Conservation (phyloP, 2,113 vertebrate genomes). For the Cygnus buccinator region DNA sequence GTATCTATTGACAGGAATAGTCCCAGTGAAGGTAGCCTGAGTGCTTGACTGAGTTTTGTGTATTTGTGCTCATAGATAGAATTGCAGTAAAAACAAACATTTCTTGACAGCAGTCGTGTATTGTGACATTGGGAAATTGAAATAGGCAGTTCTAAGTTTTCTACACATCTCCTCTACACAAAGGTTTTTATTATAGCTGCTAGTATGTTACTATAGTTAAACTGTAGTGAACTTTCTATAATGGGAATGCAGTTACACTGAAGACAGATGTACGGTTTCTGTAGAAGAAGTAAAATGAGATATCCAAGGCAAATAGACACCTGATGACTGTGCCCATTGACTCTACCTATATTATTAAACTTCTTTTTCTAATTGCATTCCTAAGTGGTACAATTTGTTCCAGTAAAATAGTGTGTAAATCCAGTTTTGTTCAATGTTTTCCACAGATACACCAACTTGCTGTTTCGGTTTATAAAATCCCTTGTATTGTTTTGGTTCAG, state of each 20-base stretch:
- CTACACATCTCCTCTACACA: background rate
- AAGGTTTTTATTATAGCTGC: slow-evolving; percentile 28
- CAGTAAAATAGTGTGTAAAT: slow-evolving; percentile 41
- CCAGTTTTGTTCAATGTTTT: slow-evolving; percentile 32
- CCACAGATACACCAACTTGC: background rate
- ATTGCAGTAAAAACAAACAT: slow-evolving; percentile 6
- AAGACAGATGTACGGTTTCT: background rate
- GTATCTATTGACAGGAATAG: background rate
- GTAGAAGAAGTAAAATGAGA: slow-evolving; percentile 1
- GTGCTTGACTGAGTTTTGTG: slow-evolving; percentile 3
- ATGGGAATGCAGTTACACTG: background rate
- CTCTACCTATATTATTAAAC: slow-evolving; percentile 19
- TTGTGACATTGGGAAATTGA: slow-evolving; percentile 25
- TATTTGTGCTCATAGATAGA: background rate
- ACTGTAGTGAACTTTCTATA: background rate
- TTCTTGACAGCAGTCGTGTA: background rate
- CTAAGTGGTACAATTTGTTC: slow-evolving; percentile 42
- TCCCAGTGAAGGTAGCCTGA: background rate
- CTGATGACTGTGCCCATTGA: background rate
- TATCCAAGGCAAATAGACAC: background rate
- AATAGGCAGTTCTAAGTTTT: slow-evolving; percentile 20
- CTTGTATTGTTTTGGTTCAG: background rate
- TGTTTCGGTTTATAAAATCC: slow-evolving; percentile 3
- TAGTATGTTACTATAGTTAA: background rate
- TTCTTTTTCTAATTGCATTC: slow-evolving; percentile 37